A percentile compares a stretch with the other conserved stretches of the same genome.
Evolutionary conservation across 2,888 invertebrate species (phyloP).

Genomic region (Thumatha senex): DNA sequence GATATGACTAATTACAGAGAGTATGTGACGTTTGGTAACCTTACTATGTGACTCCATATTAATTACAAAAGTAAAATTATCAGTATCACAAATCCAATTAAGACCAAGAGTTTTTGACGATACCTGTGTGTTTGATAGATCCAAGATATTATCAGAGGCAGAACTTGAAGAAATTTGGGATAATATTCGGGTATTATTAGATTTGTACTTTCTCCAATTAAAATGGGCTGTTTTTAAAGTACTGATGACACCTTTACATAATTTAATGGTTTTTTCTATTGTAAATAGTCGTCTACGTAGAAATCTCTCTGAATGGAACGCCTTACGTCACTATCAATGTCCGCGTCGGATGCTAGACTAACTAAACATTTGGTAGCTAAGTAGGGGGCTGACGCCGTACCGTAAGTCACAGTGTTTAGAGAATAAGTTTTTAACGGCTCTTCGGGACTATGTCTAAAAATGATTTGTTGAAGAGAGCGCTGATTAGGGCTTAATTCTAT

Average conservation of each 20-base stretch:
- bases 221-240: conserved; percentile 5
- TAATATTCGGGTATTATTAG: neutral
- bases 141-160: neutral
- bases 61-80: no score
- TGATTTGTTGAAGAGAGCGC: neutral
- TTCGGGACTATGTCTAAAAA: neutral
- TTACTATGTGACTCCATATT: no score
- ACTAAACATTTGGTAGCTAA: conserved; percentile 11
- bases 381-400: conserved; percentile 6
- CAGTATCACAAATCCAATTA: no score
- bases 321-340: neutral
- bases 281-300: conserved; percentile 5
- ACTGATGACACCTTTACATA: neutral
- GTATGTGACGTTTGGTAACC: neutral
- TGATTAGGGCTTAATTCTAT: neutral
- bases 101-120: no score
- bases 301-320: neutral
- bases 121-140: no score
- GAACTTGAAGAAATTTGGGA: conserved; percentile 3
- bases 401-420: conserved; percentile 3
- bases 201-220: conserved; percentile 7
- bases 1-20: no score
- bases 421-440: conserved; percentile 6
- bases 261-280: neutral
- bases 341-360: neutral